Evolutionary conservation across 92 coral and sea anemone species (phyloP), one percentile per base, ranked within the genome.

Genomic region (Bergia sp.): DNA sequence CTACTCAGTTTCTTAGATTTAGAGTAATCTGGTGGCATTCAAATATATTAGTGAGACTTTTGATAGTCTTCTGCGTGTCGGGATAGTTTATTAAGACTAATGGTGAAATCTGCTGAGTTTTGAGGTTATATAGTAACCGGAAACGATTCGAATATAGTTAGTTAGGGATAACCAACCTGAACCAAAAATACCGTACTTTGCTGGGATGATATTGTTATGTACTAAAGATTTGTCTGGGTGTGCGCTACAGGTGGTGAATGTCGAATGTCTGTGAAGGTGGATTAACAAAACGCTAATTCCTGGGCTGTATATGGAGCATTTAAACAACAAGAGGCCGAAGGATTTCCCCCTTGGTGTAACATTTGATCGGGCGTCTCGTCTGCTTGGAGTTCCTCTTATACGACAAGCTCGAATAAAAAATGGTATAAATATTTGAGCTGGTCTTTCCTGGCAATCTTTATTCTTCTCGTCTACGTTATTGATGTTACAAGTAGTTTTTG

Each of bases 301-400:
- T 41, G 50, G 80, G 47, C 53, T 76, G 50, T 16, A 41, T 41
- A 76, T 76, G 80, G 80, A 41, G 11, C 29, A 76, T 21, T 40
- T 20, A 50, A 39, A 41, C 80, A 41, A 76, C 37, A 21, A 44
- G 3, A 41, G 29, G 8, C 1, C 45, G 8, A 21, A 16, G 79
- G 79, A 40, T 10, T 41, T 13, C 41, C 47, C 80, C 45, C 45
- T 76, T 41, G 45, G 36, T 7, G 12, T 41, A 39, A 76, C 80
- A 40, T 76, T 41, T 38, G 80, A 40, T 41, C 40, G 37, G 2
- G 80, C 12, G 47, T 76, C 80, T 6, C 43, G 80, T 41, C 80
- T 39, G 23, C 45, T 76, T 41, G 80, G 80, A 76, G 80, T 76
- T 3, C 80, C 80, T 10, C 80, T 20, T 50, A 76, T 76, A 50